A percentile compares a stretch with the other conserved stretches of the same genome.
Conservation (phyloP, 2,888 invertebrate species). For the Melanostoma mellinum region DNA sequence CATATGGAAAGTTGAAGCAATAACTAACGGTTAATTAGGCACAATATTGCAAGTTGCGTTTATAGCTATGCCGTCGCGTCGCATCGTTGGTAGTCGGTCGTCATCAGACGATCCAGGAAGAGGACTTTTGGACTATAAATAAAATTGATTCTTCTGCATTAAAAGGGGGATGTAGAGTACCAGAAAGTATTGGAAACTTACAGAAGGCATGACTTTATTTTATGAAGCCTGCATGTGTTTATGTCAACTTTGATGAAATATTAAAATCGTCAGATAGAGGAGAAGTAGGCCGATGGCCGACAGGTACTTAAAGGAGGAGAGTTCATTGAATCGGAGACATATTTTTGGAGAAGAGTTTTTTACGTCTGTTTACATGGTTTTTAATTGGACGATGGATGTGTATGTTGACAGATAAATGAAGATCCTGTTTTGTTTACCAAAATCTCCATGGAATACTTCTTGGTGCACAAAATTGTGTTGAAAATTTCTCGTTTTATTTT, state of each 20-base stretch:
- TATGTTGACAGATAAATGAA: slow-evolving; percentile 47
- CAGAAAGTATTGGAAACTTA: slow-evolving; percentile 25
- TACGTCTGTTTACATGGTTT: slow-evolving; percentile 41
- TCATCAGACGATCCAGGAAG: slow-evolving; percentile 47
- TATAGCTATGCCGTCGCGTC: not conserved
- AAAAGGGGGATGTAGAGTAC: slow-evolving; percentile 9
- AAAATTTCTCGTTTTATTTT: no score
- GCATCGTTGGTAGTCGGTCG: not conserved
- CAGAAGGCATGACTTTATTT: slow-evolving; percentile 13
- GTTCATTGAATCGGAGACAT: slow-evolving; percentile 40
- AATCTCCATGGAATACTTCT: no score
- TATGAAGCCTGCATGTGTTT: slow-evolving; percentile 53
- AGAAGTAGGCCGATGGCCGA: slow-evolving; percentile 1
- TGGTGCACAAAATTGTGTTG: no score
- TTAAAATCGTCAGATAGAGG: slow-evolving; percentile 14
- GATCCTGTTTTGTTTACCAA: not conserved
- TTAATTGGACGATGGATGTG: slow-evolving; percentile 52
- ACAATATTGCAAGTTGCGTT: slow-evolving; percentile 41
- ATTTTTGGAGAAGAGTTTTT: slow-evolving; percentile 40
- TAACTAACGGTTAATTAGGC: slow-evolving; percentile 61
- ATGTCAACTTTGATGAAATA: slow-evolving; percentile 51
- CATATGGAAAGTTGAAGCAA: slow-evolving; percentile 44
- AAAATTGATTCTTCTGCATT: slow-evolving; percentile 41
- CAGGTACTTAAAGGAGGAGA: slow-evolving; percentile 31
- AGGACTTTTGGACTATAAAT: slow-evolving; percentile 49